Conservation (phyloP, 1,140 invertebrate genomes). For the Hylaeus anthracinus region DNA sequence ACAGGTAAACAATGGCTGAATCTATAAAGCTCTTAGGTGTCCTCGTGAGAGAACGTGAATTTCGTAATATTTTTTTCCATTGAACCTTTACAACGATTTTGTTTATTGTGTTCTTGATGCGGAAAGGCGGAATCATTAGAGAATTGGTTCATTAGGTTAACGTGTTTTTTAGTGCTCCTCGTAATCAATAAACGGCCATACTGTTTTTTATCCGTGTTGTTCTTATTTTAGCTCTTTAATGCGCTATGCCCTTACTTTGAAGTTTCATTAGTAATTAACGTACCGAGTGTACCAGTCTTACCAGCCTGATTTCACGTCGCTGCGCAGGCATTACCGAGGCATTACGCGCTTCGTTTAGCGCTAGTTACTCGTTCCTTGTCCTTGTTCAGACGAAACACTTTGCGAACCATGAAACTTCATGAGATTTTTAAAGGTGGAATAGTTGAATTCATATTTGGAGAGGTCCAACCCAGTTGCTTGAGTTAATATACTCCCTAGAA, state of each 20-base stretch:
- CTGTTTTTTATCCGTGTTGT: background rate
- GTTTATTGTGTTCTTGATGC: too few relatives aligned
- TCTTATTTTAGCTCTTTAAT: background rate
- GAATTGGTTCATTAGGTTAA: background rate
- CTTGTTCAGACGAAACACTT: slow-evolving; percentile 1
- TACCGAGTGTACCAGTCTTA: too few relatives aligned
- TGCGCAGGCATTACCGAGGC: background rate
- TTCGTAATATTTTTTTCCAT: too few relatives aligned
- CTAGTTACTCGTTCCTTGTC: background rate
- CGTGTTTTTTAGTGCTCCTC: background rate
- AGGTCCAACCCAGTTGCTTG: too few relatives aligned
- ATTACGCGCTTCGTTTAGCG: background rate
- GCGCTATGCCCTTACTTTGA: background rate
- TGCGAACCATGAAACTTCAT: background rate
- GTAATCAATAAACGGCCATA: slow-evolving; percentile 8
- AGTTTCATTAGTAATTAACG: background rate
- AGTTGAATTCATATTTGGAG: too few relatives aligned
- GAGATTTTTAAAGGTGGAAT: too few relatives aligned
- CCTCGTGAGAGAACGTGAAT: too few relatives aligned
- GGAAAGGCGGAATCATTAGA: too few relatives aligned
- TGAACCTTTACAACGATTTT: too few relatives aligned
- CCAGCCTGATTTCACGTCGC: background rate
- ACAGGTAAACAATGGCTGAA: too few relatives aligned
- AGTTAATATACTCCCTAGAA: too few relatives aligned
- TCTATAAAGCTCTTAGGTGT: too few relatives aligned